A percentile compares a stretch with the other conserved stretches of the same genome.
These are phyloP conservation scores for Erinaceus europaeus DNA, from an alignment of 2,113 vertebrate genomes.

Conservation along the genomic window DNA sequence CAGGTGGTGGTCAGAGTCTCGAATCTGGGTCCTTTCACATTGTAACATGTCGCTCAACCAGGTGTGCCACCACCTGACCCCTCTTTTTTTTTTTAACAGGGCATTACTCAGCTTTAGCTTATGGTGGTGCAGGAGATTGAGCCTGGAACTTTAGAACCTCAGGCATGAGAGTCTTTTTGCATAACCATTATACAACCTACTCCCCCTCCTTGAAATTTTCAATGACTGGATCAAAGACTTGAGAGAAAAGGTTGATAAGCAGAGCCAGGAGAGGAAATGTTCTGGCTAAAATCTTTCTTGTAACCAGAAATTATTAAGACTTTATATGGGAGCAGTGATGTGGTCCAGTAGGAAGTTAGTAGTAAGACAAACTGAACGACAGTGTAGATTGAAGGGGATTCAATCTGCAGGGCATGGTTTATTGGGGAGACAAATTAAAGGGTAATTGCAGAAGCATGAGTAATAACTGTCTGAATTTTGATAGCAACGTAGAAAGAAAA, in stretches of 20 bases:
- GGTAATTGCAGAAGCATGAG: not conserved
- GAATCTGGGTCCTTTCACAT: too few species aligned
- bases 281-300: not conserved
- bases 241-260: not conserved
- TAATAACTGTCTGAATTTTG: conserved; percentile 17
- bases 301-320: not conserved
- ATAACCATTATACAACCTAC: too few species aligned
- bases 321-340: not conserved
- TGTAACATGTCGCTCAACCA: too few species aligned
- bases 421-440: not conserved
- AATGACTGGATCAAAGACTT: not conserved
- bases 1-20: too few species aligned
- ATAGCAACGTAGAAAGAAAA: not conserved
- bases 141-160: too few species aligned
- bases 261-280: not conserved
- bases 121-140: too few species aligned
- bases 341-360: not conserved
- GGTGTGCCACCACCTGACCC: too few species aligned
- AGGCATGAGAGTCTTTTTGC: too few species aligned
- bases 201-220: not conserved
- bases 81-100: too few species aligned
- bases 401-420: not conserved
- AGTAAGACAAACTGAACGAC: not conserved
- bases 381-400: not conserved
- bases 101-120: too few species aligned